phyloP scores from a whole-genome alignment of 2,113 vertebrate species.

The Paralichthys olivaceus region DNA sequence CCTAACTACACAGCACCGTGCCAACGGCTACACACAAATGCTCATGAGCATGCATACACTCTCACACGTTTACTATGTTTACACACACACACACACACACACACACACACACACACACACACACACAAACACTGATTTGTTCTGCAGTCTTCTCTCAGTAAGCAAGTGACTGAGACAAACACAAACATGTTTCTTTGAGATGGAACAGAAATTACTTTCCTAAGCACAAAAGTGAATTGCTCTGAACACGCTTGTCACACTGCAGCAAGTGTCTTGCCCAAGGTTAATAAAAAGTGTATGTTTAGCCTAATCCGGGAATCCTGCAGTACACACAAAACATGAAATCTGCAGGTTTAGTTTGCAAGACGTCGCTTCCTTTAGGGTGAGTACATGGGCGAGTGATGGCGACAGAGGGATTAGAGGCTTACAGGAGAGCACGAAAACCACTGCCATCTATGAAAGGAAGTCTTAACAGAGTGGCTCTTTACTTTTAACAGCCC shows the following conservation, averaged over 20 bases:
- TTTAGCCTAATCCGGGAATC: slow-evolving; percentile 59
- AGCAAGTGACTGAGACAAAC: slow-evolving; percentile 48
- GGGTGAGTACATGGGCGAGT: slow-evolving; percentile 69
- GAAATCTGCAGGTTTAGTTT: slow-evolving; percentile 71
- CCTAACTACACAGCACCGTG: slow-evolving; percentile 89
- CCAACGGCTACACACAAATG: slow-evolving; percentile 83
- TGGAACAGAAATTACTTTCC: slow-evolving; percentile 36
- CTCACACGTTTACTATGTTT: slow-evolving; percentile 49
- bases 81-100: slow-evolving; percentile 20
- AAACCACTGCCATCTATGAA: slow-evolving; percentile 71
- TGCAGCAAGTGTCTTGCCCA: slow-evolving; percentile 21
- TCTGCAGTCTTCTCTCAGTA: slow-evolving; percentile 67
- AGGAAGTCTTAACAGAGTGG: slow-evolving; percentile 75
- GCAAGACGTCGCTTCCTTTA: slow-evolving; percentile 71
- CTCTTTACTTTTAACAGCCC: slow-evolving; percentile 70
- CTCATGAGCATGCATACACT: slow-evolving; percentile 63
- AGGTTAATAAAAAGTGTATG: slow-evolving; percentile 62
- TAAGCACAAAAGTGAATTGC: not conserved
- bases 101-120: slow-evolving; percentile 52
- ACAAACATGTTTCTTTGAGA: slow-evolving; percentile 47
- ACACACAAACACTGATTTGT: slow-evolving; percentile 63
- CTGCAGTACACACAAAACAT: slow-evolving; percentile 48
- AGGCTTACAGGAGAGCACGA: slow-evolving; percentile 72
- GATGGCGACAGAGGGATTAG: slow-evolving; percentile 81
- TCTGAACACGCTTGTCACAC: slow-evolving; percentile 4